A percentile compares a stretch with the other conserved stretches of the same genome.
Conservation (phyloP, 2,888 invertebrate species). For the Pyrgus malvae region DNA sequence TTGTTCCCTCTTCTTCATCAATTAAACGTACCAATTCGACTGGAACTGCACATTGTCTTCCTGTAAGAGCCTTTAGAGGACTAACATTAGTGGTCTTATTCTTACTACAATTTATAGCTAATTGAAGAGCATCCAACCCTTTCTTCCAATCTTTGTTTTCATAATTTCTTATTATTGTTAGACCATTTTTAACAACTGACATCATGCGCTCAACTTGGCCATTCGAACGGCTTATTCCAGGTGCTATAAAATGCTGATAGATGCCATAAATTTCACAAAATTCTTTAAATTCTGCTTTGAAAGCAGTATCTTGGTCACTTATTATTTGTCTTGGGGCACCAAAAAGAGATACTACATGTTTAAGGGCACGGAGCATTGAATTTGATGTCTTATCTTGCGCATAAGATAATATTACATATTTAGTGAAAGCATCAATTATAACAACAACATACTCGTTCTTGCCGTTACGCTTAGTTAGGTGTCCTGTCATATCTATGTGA, state of each 20-base stretch:
- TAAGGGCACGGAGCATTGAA: background rate
- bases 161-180: background rate
- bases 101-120: slow-evolving; percentile 7
- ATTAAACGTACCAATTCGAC: background rate
- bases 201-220: background rate
- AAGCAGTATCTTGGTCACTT: background rate
- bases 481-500: slow-evolving; percentile 38
- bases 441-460: background rate
- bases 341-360: background rate
- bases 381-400: background rate
- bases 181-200: slow-evolving; percentile 13
- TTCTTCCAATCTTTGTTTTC: background rate
- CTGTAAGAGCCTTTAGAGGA: background rate
- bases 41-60: background rate
- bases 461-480: background rate
- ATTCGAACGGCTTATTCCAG: background rate
- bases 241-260: slow-evolving; percentile 27
- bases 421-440: background rate
- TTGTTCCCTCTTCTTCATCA: background rate
- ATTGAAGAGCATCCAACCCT: slow-evolving; percentile 23
- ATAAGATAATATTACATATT: background rate
- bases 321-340: background rate
- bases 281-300: background rate
- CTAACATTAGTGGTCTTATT: background rate
- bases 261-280: background rate